phyloP scores from a whole-genome alignment of 2,888 invertebrate genomes.

The Drosophila emarginata region DNA sequence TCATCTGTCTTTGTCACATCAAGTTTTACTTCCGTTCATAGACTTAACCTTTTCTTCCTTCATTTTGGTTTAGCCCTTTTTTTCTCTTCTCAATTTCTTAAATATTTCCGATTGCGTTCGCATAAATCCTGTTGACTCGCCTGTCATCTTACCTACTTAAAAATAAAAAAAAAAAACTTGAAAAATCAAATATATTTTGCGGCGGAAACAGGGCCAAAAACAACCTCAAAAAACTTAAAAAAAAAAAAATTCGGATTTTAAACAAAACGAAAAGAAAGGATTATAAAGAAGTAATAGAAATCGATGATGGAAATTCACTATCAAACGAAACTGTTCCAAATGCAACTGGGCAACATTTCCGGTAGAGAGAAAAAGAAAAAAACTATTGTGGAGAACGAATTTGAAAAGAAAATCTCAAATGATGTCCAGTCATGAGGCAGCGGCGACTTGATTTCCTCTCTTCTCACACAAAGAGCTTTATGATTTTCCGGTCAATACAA shows the following conservation, averaged over 20 bases:
- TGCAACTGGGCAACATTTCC: conserved; percentile 66
- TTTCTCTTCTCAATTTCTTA: conserved; percentile 30
- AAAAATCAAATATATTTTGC: conserved; percentile 51
- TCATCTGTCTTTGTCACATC: not conserved
- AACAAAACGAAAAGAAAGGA: conserved; percentile 44
- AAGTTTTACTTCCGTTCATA: conserved; percentile 54
- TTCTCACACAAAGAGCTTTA: conserved; percentile 69
- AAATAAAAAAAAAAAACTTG: conserved; percentile 61
- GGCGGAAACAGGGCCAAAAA: conserved; percentile 54
- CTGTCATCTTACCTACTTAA: conserved; percentile 67
- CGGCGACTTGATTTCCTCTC: conserved; percentile 55
- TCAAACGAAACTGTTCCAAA: conserved; percentile 34
- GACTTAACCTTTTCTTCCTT: conserved; percentile 29
- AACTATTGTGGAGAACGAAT: not conserved
- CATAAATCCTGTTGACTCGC: conserved; percentile 74
- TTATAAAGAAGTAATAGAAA: conserved; percentile 66
- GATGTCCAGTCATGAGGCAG: conserved; percentile 55
- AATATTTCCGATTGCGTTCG: conserved; percentile 63
- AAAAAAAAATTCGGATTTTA: not conserved
- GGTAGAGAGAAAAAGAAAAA: conserved; percentile 35
- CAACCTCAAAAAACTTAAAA: conserved; percentile 8
- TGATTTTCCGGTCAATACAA: conserved; percentile 79
- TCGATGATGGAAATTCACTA: conserved; percentile 56
- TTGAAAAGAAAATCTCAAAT: conserved; percentile 17
- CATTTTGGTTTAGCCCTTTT: conserved; percentile 26